Evolutionary conservation across 2,797 vertebrate species (phyloP).

Genomic region (Mustela erminea): DNA sequence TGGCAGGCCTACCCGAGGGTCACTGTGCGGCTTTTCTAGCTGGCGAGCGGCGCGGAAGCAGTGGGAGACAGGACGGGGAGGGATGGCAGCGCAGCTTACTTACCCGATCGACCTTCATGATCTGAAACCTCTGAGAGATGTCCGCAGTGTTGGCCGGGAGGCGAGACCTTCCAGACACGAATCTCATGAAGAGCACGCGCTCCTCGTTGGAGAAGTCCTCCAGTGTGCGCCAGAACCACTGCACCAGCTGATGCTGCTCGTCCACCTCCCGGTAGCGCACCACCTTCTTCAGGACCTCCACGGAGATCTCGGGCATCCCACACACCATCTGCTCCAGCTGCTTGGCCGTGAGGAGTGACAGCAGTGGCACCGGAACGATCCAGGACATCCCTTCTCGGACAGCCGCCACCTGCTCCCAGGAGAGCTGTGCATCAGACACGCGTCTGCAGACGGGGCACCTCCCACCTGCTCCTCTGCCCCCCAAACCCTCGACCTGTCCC

Average conservation of each 20-base stretch:
- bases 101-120: constrained; percentile 94
- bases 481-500: background rate
- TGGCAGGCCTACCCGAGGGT: background rate
- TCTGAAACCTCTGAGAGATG: constrained; percentile 93
- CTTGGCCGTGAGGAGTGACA: constrained; percentile 91
- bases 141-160: constrained; percentile 92
- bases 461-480: background rate
- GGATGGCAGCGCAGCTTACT: constrained; percentile 61
- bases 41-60: background rate
- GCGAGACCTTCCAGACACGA: constrained; percentile 91
- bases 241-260: constrained; percentile 91
- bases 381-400: constrained; percentile 93
- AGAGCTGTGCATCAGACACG: background rate
- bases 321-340: constrained; percentile 93
- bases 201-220: constrained; percentile 93
- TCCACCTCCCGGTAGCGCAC: constrained; percentile 92
- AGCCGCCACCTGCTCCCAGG: constrained; percentile 88
- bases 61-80: background rate
- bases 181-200: constrained; percentile 92
- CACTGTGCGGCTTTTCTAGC: background rate
- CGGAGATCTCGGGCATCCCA: constrained; percentile 92
- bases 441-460: background rate
- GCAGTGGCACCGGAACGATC: constrained; percentile 91
- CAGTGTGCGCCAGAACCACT: constrained; percentile 92
- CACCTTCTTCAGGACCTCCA: constrained; percentile 92